These are phyloP conservation scores for Gobiocypris rarus DNA, from an alignment of 2,113 vertebrate species.

Conservation along the genomic window DNA sequence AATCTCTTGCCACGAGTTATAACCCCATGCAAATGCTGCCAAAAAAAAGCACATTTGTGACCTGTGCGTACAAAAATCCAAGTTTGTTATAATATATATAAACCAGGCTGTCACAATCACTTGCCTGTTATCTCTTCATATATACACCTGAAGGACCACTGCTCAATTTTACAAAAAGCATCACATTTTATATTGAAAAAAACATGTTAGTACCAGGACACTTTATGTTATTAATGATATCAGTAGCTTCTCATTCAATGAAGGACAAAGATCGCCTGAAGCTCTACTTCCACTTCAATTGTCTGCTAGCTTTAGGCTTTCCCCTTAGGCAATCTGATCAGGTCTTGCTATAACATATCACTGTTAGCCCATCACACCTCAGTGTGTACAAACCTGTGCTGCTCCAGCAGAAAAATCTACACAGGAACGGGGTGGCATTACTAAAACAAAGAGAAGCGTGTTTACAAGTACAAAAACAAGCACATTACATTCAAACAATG, in stretches of 20 bases:
- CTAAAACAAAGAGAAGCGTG: conserved; percentile 71
- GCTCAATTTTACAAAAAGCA: not conserved
- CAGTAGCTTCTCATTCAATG: not conserved
- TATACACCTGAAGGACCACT: not conserved
- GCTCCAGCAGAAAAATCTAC: conserved; percentile 63
- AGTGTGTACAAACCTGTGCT: conserved; percentile 63
- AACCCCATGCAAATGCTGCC: no score
- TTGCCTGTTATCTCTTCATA: not conserved
- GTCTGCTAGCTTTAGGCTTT: conserved; percentile 1
- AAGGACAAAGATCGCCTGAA: not conserved
- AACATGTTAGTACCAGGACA: no score
- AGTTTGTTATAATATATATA: no score
- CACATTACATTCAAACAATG: conserved; percentile 77
- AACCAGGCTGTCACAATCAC: conserved; percentile 29
- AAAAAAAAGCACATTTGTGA: no score
- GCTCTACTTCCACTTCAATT: not conserved
- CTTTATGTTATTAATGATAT: not conserved
- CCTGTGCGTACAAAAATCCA: no score
- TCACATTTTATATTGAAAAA: not conserved
- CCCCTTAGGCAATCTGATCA: conserved; percentile 22
- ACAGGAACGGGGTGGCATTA: conserved; percentile 63
- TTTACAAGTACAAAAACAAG: conserved; percentile 79
- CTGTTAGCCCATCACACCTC: conserved; percentile 31
- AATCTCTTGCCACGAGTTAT: no score
- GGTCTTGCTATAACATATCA: not conserved